Conservation (phyloP, 92 coral and sea anemone species). For the Umimayanthus kanabou region DNA sequence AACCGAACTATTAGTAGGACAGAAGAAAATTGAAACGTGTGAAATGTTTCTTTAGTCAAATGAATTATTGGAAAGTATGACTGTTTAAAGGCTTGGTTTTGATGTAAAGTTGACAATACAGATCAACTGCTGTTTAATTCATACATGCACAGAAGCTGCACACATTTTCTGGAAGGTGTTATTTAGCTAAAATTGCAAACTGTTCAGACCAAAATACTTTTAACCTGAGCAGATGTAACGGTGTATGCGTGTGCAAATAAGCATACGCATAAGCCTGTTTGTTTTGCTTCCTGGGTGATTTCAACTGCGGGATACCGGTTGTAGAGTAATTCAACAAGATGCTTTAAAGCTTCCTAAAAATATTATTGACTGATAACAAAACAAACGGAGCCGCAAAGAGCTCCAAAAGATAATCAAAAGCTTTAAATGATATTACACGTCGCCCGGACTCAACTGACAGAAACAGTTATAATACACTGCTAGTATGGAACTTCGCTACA, state of each 20-base stretch:
- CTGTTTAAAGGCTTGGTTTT: not conserved
- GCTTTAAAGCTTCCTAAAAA: no score
- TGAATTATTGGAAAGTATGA: not conserved
- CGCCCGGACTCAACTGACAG: not conserved
- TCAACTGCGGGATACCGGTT: not conserved
- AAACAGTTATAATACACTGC: not conserved
- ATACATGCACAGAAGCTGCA: not conserved
- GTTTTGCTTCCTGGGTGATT: not conserved
- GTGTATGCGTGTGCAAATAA: not conserved
- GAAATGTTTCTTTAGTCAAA: not conserved
- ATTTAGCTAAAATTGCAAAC: not conserved
- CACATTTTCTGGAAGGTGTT: not conserved
- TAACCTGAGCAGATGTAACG: not conserved
- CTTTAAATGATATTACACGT: not conserved
- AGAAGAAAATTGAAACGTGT: not conserved
- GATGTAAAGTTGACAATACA: not conserved
- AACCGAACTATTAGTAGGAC: not conserved
- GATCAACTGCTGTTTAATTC: not conserved
- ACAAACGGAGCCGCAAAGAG: not conserved
- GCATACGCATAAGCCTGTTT: no score
- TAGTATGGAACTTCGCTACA: not conserved
- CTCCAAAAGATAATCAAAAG: not conserved
- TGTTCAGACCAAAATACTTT: not conserved
- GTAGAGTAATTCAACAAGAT: not conserved
- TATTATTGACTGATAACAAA: not conserved